Evolutionary conservation across 2,888 invertebrate genomes (phyloP).

Genomic region (Mesoligia furuncula): DNA sequence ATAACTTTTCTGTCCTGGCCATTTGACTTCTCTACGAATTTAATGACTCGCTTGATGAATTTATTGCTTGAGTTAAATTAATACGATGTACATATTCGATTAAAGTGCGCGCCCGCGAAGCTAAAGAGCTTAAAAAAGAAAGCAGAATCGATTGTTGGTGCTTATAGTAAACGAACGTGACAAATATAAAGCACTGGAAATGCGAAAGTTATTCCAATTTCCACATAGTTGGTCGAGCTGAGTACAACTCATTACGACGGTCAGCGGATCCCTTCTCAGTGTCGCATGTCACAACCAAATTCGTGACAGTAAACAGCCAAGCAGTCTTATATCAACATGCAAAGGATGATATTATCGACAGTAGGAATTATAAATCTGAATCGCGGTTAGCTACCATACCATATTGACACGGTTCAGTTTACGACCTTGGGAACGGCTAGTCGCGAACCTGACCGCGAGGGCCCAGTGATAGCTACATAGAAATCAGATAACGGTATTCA

Average conservation of each 20-base stretch:
- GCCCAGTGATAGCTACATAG: slow-evolving; percentile 75
- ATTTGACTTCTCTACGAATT: slow-evolving; percentile 51
- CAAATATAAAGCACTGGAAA: slow-evolving; percentile 61
- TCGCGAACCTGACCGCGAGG: slow-evolving; percentile 71
- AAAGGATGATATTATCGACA: slow-evolving; percentile 81
- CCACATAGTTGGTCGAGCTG: slow-evolving; percentile 62
- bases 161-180: slow-evolving; percentile 45
- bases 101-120: not conserved
- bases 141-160: slow-evolving; percentile 28
- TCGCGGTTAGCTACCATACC: slow-evolving; percentile 77
- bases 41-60: slow-evolving; percentile 55
- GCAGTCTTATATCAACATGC: slow-evolving; percentile 79
- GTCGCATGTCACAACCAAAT: slow-evolving; percentile 74
- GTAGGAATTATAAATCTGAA: slow-evolving; percentile 76
- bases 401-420: slow-evolving; percentile 81
- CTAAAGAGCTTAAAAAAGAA: slow-evolving; percentile 41
- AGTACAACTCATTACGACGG: slow-evolving; percentile 63
- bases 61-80: slow-evolving; percentile 44
- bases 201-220: slow-evolving; percentile 67
- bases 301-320: slow-evolving; percentile 71
- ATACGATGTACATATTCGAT: slow-evolving; percentile 35
- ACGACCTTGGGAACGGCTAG: slow-evolving; percentile 78
- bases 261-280: slow-evolving; percentile 68
- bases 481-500: slow-evolving; percentile 70
- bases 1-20: slow-evolving; percentile 67